phyloP scores from a whole-genome alignment of 2,888 invertebrate genomes.

The Matsumyia berberina region DNA sequence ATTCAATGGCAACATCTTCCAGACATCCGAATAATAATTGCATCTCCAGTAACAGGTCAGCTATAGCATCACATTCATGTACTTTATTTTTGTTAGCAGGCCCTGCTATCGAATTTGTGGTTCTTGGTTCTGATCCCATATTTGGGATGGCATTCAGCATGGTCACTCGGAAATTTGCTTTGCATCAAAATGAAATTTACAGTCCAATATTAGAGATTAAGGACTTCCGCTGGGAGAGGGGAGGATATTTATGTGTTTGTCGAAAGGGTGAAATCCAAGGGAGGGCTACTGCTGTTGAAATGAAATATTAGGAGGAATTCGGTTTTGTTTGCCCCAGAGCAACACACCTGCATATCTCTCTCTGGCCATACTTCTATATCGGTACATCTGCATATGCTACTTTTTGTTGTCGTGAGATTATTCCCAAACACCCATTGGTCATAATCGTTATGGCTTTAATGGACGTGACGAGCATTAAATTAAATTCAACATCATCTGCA shows the following conservation, averaged over 20 bases:
- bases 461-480: conserved; percentile 74
- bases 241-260: conserved; percentile 46
- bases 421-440: conserved; percentile 70
- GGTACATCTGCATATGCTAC: conserved; percentile 35
- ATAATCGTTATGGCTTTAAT: conserved; percentile 74
- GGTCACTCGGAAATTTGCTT: conserved; percentile 33
- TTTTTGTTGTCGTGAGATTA: conserved; percentile 33
- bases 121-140: conserved; percentile 17
- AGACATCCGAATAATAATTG: conserved; percentile 60
- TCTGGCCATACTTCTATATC: not conserved
- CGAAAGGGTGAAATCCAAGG: conserved; percentile 19
- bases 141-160: conserved; percentile 12
- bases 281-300: conserved; percentile 33
- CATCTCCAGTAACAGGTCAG: conserved; percentile 22
- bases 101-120: conserved; percentile 4
- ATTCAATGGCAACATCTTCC: conserved; percentile 62
- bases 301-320: conserved; percentile 56
- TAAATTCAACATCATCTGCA: conserved; percentile 75
- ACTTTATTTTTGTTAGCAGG: conserved; percentile 17
- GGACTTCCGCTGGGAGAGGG: conserved; percentile 16
- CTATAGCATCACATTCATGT: conserved; percentile 26
- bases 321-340: conserved; percentile 46
- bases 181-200: conserved; percentile 57
- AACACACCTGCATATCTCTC: conserved; percentile 41
- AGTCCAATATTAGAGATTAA: conserved; percentile 33